phyloP scores from a whole-genome alignment of 1,140 invertebrate genomes.

The Sarcophaga peregrina region DNA sequence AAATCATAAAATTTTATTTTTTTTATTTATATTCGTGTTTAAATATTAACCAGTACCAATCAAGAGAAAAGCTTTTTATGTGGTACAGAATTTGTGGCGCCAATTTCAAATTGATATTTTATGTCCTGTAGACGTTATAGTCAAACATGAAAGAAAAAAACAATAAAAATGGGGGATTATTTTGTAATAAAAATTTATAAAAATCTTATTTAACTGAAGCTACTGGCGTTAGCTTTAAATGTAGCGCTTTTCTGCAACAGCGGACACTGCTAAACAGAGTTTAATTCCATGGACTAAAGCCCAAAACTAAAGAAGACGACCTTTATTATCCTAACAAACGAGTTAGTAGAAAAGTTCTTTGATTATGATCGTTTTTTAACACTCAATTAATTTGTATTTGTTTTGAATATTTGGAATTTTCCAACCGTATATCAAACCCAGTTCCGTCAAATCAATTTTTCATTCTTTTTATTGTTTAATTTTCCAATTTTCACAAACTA shows the following conservation, averaged over 20 bases:
- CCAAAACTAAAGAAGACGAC: too few species aligned
- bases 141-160: background rate
- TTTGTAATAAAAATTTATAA: background rate
- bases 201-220: background rate
- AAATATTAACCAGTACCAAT: background rate
- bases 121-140: constrained; percentile 1
- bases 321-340: too few species aligned
- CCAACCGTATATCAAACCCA: background rate
- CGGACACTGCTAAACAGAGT: too few species aligned
- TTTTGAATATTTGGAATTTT: background rate
- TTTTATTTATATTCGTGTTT: background rate
- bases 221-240: background rate
- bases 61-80: background rate
- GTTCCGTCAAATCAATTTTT: background rate
- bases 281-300: too few species aligned
- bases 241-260: too few species aligned
- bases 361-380: background rate
- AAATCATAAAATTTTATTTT: background rate
- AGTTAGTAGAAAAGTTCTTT: background rate
- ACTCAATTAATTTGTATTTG: too few species aligned
- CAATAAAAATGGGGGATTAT: too few species aligned
- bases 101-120: constrained; percentile 1
- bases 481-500: constrained; percentile 36
- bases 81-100: background rate
- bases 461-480: constrained; percentile 21